phyloP scores from a whole-genome alignment of 2,797 vertebrate species.

The Antennarius maculatus region DNA sequence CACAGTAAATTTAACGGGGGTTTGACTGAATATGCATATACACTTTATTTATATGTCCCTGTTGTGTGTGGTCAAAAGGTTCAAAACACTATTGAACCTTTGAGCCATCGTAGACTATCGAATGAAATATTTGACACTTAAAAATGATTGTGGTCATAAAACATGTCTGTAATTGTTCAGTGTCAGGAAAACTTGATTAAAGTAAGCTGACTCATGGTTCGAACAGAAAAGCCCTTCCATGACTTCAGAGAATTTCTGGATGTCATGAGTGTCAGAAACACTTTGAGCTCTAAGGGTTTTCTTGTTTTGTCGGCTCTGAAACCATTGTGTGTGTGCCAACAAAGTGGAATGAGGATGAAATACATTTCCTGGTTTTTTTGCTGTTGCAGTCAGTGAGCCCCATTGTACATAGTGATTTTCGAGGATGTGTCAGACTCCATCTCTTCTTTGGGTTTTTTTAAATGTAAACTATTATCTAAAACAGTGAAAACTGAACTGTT shows the following conservation, averaged over 20 bases:
- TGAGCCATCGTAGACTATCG: not conserved
- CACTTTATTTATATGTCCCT: too few relatives aligned
- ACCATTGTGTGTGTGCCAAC: conserved; percentile 21
- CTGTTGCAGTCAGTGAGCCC: not conserved
- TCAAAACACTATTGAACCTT: conserved; percentile 7
- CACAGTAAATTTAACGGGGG: not conserved
- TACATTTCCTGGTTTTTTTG: conserved; percentile 3
- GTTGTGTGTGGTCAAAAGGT: not conserved
- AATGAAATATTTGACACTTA: conserved; percentile 16
- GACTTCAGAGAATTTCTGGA: not conserved
- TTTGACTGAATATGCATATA: not conserved
- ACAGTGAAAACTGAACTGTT: not conserved
- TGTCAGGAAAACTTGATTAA: conserved; percentile 1
- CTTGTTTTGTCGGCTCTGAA: conserved; percentile 68
- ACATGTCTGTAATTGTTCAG: conserved; percentile 6
- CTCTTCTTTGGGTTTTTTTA: not conserved
- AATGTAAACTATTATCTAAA: conserved; percentile 22
- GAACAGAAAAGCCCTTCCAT: conserved; percentile 11
- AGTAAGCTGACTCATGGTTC: conserved; percentile 23
- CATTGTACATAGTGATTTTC: too few relatives aligned
- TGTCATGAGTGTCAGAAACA: conserved; percentile 9
- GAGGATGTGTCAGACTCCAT: not conserved
- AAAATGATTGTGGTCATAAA: not conserved
- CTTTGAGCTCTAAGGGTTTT: conserved; percentile 13
- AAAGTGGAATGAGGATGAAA: conserved; percentile 49